These are phyloP conservation scores for Thaumetopoea pityocampa DNA, from an alignment of 1,140 invertebrate genomes.

Conservation along the genomic window DNA sequence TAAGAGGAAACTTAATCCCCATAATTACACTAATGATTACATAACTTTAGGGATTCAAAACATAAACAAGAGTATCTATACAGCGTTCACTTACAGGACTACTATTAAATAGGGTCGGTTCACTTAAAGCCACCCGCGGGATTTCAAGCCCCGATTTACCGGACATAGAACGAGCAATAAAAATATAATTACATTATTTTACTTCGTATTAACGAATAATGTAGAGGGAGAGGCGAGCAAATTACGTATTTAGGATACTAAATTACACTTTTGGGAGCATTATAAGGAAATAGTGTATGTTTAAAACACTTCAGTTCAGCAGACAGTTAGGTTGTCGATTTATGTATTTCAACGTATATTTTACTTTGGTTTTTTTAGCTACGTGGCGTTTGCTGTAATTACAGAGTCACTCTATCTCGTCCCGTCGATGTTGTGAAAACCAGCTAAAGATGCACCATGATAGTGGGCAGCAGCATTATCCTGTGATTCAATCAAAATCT, in stretches of 20 bases:
- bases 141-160: conserved; percentile 49
- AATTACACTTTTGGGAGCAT: conserved; percentile 19
- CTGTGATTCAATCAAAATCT: no score
- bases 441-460: no score
- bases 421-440: no score
- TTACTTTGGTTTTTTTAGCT: conserved; percentile 4
- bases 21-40: conserved; percentile 34
- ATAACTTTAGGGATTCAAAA: conserved; percentile 32
- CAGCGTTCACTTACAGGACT: conserved; percentile 32
- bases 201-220: conserved; percentile 26
- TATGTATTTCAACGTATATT: not conserved
- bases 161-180: conserved; percentile 57
- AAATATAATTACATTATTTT: conserved; percentile 60
- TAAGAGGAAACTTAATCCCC: conserved; percentile 26
- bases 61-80: conserved; percentile 29
- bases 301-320: conserved; percentile 20
- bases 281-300: conserved; percentile 22
- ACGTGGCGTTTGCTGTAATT: not conserved
- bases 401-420: no score
- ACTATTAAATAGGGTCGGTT: conserved; percentile 55
- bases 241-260: conserved; percentile 18
- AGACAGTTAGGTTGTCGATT: no score
- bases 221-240: conserved; percentile 18
- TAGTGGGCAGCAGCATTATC: no score
- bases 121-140: conserved; percentile 48